Evolutionary conservation across 1,140 invertebrate species (phyloP).

Genomic region (Drosophila trapezifrons): DNA sequence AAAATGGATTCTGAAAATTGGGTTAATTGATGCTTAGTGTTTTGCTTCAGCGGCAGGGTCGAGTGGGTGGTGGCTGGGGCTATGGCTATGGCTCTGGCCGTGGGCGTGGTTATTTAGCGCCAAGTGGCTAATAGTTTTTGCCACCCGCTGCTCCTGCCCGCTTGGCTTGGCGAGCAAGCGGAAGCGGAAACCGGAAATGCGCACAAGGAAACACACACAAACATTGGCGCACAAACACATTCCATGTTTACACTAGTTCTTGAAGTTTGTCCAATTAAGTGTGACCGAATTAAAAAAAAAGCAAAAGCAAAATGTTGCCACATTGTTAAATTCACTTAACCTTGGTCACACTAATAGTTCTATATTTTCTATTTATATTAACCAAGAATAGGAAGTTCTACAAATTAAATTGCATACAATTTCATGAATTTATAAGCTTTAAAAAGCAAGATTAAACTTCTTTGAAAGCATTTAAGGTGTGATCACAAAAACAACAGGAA

Average conservation of each 20-base stretch:
- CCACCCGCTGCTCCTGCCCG: conserved; percentile 32
- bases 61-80: conserved; percentile 25
- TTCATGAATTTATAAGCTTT: no score
- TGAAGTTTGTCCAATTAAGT: conserved; percentile 7
- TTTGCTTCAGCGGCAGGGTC: conserved; percentile 36
- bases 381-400: no score
- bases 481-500: no score
- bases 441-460: not conserved
- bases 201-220: conserved; percentile 72
- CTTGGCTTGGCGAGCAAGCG: conserved; percentile 23
- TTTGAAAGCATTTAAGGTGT: not conserved
- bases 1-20: conserved; percentile 83
- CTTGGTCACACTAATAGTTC: not conserved
- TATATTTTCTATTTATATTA: not conserved
- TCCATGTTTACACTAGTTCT: conserved; percentile 11
- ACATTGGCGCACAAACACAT: conserved; percentile 36
- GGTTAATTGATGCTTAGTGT: conserved; percentile 83
- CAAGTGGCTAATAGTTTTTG: conserved; percentile 81
- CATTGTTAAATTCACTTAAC: not conserved
- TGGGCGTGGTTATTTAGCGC: conserved; percentile 76
- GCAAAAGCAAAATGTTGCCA: not conserved
- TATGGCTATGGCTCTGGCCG: conserved; percentile 14
- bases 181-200: conserved; percentile 77
- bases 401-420: no score
- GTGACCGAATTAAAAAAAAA: not conserved